phyloP scores from a whole-genome alignment of 23 tunicate genomes.

The Oikopleura dioica region DNA sequence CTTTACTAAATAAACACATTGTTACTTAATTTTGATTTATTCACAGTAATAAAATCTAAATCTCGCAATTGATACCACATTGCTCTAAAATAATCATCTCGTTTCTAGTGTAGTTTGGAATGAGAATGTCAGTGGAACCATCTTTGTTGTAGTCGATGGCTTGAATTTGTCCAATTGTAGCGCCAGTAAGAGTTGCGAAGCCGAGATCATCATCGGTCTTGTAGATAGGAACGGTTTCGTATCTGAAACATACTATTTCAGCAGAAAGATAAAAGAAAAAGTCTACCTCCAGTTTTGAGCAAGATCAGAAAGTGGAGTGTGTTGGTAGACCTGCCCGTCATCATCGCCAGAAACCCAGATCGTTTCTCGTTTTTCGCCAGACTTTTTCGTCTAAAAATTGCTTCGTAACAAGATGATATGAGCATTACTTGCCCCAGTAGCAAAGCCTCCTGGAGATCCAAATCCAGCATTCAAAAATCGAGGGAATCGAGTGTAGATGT shows the following conservation, averaged over 20 bases:
- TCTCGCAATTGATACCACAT: no score
- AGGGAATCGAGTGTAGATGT: not conserved
- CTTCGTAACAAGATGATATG: no score
- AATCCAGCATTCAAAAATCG: not conserved
- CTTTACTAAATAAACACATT: no score
- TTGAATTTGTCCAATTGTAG: not conserved
- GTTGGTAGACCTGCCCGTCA: slow-evolving; percentile 59
- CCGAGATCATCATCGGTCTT: not conserved
- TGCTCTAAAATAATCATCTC: not conserved
- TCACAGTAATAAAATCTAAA: no score
- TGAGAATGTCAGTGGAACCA: not conserved
- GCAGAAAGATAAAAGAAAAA: no score
- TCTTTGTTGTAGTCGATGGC: not conserved
- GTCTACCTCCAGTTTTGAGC: not conserved
- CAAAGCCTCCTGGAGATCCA: slow-evolving; percentile 2
- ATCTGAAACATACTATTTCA: no score
- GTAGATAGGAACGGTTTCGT: not conserved
- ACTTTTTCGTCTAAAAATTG: no score
- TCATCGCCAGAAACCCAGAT: slow-evolving; percentile 80
- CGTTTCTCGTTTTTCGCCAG: slow-evolving; percentile 16
- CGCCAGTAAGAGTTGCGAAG: not conserved
- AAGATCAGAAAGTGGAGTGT: slow-evolving; percentile 17
- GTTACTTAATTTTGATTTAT: no score
- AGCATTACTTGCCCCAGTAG: not conserved
- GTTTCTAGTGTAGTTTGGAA: not conserved